Base-by-base conservation (phyloP, 2,888 invertebrate genomes). In the Agonopterix arenella region DNA sequence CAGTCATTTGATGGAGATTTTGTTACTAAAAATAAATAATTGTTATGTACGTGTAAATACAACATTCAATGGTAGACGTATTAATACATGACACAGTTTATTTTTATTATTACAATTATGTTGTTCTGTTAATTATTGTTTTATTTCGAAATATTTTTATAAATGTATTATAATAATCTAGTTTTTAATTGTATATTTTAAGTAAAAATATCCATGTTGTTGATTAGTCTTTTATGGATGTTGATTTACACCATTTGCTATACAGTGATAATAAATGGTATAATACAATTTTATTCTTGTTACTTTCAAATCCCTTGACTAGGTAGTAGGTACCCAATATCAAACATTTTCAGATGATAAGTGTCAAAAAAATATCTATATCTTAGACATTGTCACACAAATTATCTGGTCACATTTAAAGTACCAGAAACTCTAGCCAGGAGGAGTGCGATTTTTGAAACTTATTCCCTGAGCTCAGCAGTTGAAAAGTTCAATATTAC, bases 171-270 rank as follows among this genome's bases (percentile, higher is more conserved):
- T 70, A 69, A 65, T 73, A 70, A 70, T 67, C 67, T 78, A 77
- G 73, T 65, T 76, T 76, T 73, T 73, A 72, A 76, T 73, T 77
- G 70, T 77, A 73, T 75, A 74, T 66, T 71, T 71, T 84, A 85
- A 79, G 77, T 72, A 66, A 81, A 76, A 73, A 77, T 80, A 88
- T 88, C 84, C 84, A 83, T 88, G 88, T 86, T 88, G 88, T 89
- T 89, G 81, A 85, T 88, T 88, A 88, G 86, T 89, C 71, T 86
- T 84, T 74, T 80, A 88, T 88, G 85, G 86, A 86, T 84, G 88
- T 88, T 88, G 82, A 84, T 80, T 84, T 84, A 83, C 80, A 86
- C 85, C 85, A 85, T 86, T 88, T 86, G 80, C 83, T 83, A 84
- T 77, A 70, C 78, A 84, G 80, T 82, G 83, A 85, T 84, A 86